phyloP scores from a whole-genome alignment of 2,888 invertebrate genomes.

The Meliscaeva auricollis region DNA sequence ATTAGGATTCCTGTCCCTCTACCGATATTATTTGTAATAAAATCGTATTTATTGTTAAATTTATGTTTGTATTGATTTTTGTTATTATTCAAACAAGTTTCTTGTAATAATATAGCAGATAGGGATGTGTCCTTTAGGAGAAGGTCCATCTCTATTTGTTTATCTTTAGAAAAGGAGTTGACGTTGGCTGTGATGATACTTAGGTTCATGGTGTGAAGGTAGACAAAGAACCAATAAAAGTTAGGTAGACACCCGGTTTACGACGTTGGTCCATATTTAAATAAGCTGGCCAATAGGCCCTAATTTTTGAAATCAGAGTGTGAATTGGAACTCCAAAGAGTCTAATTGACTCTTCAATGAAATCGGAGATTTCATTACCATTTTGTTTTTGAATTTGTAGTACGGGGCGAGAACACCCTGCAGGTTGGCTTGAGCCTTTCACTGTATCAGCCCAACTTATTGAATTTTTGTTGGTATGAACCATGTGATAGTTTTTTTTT shows the following conservation, averaged over 20 bases:
- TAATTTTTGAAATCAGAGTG: neutral
- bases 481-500: neutral
- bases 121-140: neutral
- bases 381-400: neutral
- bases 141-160: slow-evolving; percentile 3
- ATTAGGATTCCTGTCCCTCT: neutral
- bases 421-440: neutral
- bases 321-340: neutral
- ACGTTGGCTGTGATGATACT: neutral
- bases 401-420: neutral
- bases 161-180: neutral
- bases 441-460: neutral
- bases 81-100: neutral
- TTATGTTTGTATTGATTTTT: neutral
- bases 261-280: neutral
- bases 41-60: neutral
- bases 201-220: neutral
- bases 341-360: neutral
- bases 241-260: neutral
- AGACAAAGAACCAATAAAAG: neutral
- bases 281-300: neutral
- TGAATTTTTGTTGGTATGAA: neutral
- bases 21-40: neutral
- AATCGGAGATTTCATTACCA: neutral
- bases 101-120: neutral